Evolutionary conservation across 2,797 vertebrate genomes (phyloP), one percentile per base, ranked within the genome.

Genomic region (Pyrocephalus nanus): DNA sequence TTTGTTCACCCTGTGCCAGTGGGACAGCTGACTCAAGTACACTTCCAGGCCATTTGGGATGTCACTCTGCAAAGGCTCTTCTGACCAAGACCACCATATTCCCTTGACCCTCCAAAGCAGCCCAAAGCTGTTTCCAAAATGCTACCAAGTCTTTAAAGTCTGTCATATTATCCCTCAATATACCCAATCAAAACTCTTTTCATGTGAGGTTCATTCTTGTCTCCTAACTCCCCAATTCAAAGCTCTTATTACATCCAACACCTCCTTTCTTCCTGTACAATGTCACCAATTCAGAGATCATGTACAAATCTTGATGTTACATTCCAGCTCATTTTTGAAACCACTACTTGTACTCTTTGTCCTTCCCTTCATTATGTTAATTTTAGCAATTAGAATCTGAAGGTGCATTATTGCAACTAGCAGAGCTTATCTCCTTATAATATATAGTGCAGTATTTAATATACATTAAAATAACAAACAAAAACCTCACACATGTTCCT

Each of bases 401-500:
- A 79, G 29, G 6, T 54, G 51, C 6, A 1, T 66, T 17, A 62
- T 3, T n/a, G 13, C 8, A 14, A 70, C 38, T 19, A 90, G 23
- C 10, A 86, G 32, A 66, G 6, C 8, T 38, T 26, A 45, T 55
- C 12, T 74, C 7, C 18, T 55, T 17, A 53, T 15, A 80, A 40
- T 40, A 14, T 22, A 61, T 20, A 19, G 4, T 30, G 19, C 14
- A 45, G 43, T 67, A 76, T 62, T 76, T 73, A 76, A 62, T 36
- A 64, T 12, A 22, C 6, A 65, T 1, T 43, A 32, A 42, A 74
- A 67, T 42, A 90, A 70, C 19, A 42, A 32, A 18, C 30, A 36
- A 47, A 4, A 48, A 13, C 32, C 3, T 3, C 9, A 76, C 6
- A 29, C 2, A 8, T 2, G 1, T 50, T 75, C 2, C 27, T 36